These are phyloP conservation scores for Pangasius macronema DNA, from an alignment of 2,797 vertebrate genomes.

Conservation along the genomic window DNA sequence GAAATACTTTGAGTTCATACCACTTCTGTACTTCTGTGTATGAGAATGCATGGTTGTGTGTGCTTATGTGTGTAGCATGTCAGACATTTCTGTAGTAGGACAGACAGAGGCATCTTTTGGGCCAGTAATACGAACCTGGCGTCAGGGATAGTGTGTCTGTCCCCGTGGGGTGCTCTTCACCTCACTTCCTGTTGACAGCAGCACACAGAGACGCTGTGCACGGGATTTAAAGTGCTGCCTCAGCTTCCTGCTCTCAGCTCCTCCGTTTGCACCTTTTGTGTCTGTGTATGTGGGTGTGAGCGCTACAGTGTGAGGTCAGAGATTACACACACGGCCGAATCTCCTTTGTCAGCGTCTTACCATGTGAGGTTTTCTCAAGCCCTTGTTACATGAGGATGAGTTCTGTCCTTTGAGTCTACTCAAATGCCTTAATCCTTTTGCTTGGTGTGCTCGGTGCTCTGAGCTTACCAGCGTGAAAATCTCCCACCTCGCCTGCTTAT, in stretches of 20 bases:
- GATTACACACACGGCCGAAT: conserved; percentile 27
- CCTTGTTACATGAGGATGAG: conserved; percentile 43
- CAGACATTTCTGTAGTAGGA: background rate
- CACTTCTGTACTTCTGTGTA: background rate
- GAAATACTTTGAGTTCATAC: background rate
- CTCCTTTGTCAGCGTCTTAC: conserved; percentile 15
- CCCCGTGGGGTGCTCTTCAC: conserved; percentile 33
- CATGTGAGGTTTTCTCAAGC: conserved; percentile 14
- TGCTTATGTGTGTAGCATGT: conserved; percentile 1
- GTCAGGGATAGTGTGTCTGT: conserved; percentile 49
- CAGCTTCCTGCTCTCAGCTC: conserved; percentile 16
- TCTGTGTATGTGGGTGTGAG: conserved; percentile 8
- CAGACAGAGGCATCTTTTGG: conserved; percentile 29
- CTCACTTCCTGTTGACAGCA: conserved; percentile 52
- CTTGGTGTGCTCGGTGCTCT: background rate
- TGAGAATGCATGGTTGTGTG: conserved; percentile 25
- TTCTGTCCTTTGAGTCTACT: conserved; percentile 25
- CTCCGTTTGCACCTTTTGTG: background rate
- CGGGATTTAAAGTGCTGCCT: conserved; percentile 26
- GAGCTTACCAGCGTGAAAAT: conserved; percentile 18
- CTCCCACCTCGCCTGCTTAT: conserved; percentile 18
- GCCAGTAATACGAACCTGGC: conserved; percentile 48
- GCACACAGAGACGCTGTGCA: conserved; percentile 25
- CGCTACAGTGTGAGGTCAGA: conserved; percentile 24
- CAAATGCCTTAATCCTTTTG: conserved; percentile 44